These are phyloP conservation scores for Geopemphigus sp. DNA, from an alignment of 1,140 invertebrate genomes.

Conservation along the genomic window DNA sequence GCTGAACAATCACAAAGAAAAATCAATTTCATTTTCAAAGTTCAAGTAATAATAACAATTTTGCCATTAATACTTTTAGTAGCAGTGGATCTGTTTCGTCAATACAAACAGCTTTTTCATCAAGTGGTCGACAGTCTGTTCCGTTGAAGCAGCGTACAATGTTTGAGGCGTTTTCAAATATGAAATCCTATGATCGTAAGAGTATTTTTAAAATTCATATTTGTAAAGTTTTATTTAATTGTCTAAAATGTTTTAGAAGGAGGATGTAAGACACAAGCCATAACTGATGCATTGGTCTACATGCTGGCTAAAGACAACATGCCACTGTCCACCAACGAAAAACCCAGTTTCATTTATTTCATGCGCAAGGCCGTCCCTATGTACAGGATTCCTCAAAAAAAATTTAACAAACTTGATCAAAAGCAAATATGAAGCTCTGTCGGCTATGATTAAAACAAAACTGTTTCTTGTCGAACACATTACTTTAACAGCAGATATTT, in stretches of 20 bases:
- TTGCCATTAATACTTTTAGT: too few species aligned
- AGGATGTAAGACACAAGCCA: constrained; percentile 1
- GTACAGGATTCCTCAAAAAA: background rate
- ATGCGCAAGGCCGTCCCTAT: background rate
- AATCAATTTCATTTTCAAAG: too few species aligned
- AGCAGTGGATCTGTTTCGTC: too few species aligned
- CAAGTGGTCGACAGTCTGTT: too few species aligned
- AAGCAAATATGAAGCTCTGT: background rate
- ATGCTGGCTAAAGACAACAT: constrained; percentile 25
- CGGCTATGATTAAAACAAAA: background rate
- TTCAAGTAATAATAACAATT: too few species aligned
- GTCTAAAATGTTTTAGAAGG: constrained; percentile 7
- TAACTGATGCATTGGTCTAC: background rate
- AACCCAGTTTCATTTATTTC: background rate
- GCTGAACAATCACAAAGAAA: too few species aligned
- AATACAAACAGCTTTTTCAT: too few species aligned
- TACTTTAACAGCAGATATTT: background rate
- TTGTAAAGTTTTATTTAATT: too few species aligned
- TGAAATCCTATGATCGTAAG: too few species aligned
- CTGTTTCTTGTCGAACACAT: background rate
- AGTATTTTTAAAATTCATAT: too few species aligned
- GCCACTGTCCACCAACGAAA: background rate
- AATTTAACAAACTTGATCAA: background rate
- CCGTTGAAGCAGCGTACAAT: too few species aligned
- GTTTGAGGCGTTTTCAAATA: too few species aligned